phyloP scores from a whole-genome alignment of 2,888 invertebrate genomes.

The Mechanitis messenoides region DNA sequence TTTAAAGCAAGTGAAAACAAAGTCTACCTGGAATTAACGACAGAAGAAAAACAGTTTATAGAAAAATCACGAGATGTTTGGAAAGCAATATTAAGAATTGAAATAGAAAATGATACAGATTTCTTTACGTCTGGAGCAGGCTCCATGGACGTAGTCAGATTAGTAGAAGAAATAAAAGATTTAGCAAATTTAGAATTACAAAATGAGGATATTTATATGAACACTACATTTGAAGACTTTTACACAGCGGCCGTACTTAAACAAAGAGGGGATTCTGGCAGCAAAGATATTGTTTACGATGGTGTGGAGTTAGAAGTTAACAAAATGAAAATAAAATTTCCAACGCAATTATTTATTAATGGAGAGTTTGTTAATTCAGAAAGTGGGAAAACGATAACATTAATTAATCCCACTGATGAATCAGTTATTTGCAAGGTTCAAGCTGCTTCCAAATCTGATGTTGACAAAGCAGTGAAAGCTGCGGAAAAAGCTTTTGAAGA shows the following conservation, averaged over 20 bases:
- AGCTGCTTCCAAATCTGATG: conserved; percentile 86
- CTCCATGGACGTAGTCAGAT: conserved; percentile 96
- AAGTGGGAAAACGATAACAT: conserved; percentile 76
- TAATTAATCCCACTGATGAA: conserved; percentile 92
- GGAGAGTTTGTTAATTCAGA: conserved; percentile 92
- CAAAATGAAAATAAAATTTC: conserved; percentile 89
- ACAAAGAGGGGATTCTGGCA: conserved; percentile 77
- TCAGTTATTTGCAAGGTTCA: conserved; percentile 84
- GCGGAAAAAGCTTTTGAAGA: conserved; percentile 91
- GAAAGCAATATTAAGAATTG: conserved; percentile 88
- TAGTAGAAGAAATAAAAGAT: conserved; percentile 95
- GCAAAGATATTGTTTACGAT: conserved; percentile 80
- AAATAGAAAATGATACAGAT: conserved; percentile 87
- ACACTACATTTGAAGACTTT: conserved; percentile 91
- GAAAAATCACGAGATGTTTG: conserved; percentile 83
- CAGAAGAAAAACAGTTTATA: conserved; percentile 83
- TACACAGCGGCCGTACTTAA: conserved; percentile 80
- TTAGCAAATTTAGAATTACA: conserved; percentile 84
- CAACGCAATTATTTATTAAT: conserved; percentile 93
- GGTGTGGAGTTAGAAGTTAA: conserved; percentile 87
- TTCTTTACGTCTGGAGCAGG: conserved; percentile 97
- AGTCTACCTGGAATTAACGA: conserved; percentile 79
- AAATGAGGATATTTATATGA: conserved; percentile 95
- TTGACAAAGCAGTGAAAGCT: conserved; percentile 90
- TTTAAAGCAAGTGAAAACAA: conserved; percentile 80